Conservation (phyloP, 2,888 invertebrate species). For the Homarus gammarus region DNA sequence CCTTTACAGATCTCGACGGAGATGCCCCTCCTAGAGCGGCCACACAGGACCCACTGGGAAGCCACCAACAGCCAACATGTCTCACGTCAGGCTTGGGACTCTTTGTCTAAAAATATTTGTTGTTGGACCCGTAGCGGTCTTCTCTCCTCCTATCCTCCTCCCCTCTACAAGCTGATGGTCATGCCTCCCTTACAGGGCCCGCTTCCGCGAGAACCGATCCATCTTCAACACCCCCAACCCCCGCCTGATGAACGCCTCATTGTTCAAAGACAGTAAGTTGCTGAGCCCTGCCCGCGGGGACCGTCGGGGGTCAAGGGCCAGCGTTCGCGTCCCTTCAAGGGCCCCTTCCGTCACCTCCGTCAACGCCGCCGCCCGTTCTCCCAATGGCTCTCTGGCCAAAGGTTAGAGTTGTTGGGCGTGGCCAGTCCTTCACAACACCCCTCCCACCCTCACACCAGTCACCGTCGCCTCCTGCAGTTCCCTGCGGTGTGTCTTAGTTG, state of each 20-base stretch:
- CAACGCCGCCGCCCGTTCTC: conserved; percentile 73
- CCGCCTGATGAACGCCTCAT: conserved; percentile 90
- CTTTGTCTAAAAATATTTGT: not conserved
- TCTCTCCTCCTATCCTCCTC: not conserved
- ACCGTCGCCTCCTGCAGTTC: conserved; percentile 6
- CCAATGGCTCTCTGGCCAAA: conserved; percentile 75
- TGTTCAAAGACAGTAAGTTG: conserved; percentile 77
- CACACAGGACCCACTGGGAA: not conserved
- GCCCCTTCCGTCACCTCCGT: conserved; percentile 75
- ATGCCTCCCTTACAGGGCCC: conserved; percentile 83
- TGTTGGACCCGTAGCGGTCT: not conserved
- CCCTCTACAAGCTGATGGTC: not conserved
- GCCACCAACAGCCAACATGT: not conserved
- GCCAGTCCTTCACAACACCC: conserved; percentile 39
- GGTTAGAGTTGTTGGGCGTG: conserved; percentile 73
- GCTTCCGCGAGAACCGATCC: conserved; percentile 94
- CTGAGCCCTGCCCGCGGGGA: conserved; percentile 76
- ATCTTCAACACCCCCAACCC: conserved; percentile 97
- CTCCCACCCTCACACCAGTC: conserved; percentile 9
- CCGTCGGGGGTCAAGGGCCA: conserved; percentile 75
- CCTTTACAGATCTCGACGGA: conserved; percentile 19
- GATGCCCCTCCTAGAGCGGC: not conserved
- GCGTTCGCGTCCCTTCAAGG: conserved; percentile 74
- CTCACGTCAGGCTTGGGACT: not conserved
- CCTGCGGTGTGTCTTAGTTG: not conserved